These are phyloP conservation scores for Oreochromis niloticus DNA, from an alignment of 2,113 vertebrate genomes.

Conservation along the genomic window DNA sequence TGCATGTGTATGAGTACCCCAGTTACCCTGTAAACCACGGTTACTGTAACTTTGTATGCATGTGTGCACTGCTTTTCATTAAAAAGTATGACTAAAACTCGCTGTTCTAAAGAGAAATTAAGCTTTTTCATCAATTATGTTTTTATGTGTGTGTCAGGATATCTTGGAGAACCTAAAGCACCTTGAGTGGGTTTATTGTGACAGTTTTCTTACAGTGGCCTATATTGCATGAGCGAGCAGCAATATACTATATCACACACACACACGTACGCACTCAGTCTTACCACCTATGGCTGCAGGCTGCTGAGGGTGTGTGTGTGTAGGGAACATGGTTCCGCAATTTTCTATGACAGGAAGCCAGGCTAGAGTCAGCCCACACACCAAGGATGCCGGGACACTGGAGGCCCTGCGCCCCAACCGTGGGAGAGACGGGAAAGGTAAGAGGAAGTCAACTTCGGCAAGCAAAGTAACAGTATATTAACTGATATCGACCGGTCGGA, in stretches of 20 bases:
- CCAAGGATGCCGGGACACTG: constrained; percentile 52
- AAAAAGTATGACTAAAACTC: background rate
- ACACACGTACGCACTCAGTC: background rate
- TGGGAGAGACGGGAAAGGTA: constrained; percentile 51
- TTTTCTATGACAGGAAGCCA: constrained; percentile 70
- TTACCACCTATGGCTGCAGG: constrained; percentile 7
- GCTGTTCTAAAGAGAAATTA: background rate
- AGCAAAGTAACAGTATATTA: background rate
- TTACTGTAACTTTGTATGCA: background rate
- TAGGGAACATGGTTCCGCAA: constrained; percentile 32
- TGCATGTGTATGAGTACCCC: background rate
- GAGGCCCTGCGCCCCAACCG: constrained; percentile 28
- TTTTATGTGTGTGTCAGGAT: background rate
- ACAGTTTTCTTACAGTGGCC: background rate
- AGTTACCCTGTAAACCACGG: background rate
- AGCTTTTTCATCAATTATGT: background rate
- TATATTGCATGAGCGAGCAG: constrained; percentile 35
- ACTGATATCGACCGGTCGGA: background rate
- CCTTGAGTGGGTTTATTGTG: background rate
- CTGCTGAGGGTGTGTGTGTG: background rate
- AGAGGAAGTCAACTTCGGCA: constrained; percentile 28
- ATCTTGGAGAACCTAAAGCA: background rate
- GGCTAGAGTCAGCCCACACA: constrained; percentile 59
- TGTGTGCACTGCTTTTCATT: background rate
- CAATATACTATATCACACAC: background rate